Conservation (phyloP, 30 jellyfish, hydroid and myxozoan species). For the Pelagia noctiluca region DNA sequence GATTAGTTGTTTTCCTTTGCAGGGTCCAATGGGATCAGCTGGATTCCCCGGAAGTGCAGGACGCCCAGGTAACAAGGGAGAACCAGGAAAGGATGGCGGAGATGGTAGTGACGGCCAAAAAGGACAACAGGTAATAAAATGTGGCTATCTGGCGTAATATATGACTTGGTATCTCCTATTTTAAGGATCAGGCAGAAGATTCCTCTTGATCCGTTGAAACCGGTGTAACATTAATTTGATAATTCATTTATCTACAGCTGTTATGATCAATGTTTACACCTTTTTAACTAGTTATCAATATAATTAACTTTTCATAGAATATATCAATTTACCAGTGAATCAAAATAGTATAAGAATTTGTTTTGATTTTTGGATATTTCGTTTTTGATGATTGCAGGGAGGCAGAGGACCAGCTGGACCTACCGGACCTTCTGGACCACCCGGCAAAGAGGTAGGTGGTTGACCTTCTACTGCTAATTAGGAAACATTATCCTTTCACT, state of each 20-base stretch:
- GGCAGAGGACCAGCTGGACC: conserved; percentile 47
- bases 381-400: conserved; percentile 20
- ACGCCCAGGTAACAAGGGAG: conserved; percentile 70
- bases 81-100: conserved; percentile 53
- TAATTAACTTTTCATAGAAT: too few species aligned
- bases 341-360: not conserved
- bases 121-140: too few species aligned
- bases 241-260: too few species aligned
- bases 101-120: conserved; percentile 50
- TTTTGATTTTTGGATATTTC: not conserved
- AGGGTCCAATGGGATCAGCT: conserved; percentile 77
- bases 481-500: not conserved
- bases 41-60: conserved; percentile 93
- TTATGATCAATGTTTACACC: too few species aligned
- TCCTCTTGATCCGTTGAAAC: too few species aligned
- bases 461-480: conserved; percentile 23
- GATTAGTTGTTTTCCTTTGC: not conserved
- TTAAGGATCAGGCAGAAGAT: too few species aligned
- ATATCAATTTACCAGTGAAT: not conserved
- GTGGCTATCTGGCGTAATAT: too few species aligned
- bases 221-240: too few species aligned
- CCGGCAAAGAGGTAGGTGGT: conserved; percentile 35
- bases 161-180: too few species aligned
- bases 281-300: too few species aligned
- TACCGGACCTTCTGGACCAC: conserved; percentile 56